Base-by-base conservation (phyloP, 2,113 vertebrate genomes). In the Anarhynchus alexandrinus region DNA sequence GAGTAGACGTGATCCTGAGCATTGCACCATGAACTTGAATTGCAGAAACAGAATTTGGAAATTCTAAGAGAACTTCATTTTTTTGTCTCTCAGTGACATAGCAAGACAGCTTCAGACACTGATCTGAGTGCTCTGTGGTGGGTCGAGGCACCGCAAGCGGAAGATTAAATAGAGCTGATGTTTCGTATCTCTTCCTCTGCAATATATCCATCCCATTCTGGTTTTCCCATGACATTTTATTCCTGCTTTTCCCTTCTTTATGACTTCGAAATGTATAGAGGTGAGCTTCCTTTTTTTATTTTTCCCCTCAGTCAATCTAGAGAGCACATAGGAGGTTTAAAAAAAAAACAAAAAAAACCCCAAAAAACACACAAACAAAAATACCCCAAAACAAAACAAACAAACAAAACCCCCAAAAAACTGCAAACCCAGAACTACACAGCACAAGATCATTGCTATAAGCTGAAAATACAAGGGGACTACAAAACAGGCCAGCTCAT, bases 1-100 rank as follows among this genome's bases (percentile, higher is more conserved):
- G 18, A 45, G 45, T 18, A 45, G 43, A 18, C 17, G 1, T 0
- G 0, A 29, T 19, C 38, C 26, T n/a, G 19, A 23, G 9, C 4
- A 9, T 5, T 43, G 3, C 4, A 13, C 0, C 1, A 8, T 23
- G 27, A 69, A 38, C 5, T 42, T 19, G 4, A 66, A n/a, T 21
- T 13, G 40, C 64, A 72, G 65, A 64, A 82, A 34, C 3, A 20
- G 29, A 43, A 43, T 82, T 29, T 40, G 15, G 23, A 59, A 82
- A 52, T 32, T 78, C 27, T 16, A 74, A 51, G 12, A 65, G 22
- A 64, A 71, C 5, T 49, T 45, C 57, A 57, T 3, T 11, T 51
- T 51, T 51, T 51, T 23, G 49, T 8, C 13, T 45, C 15, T 70
- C 19, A 25, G 9, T 20, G n/a, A 15, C 14, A 36, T 30, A 49